A percentile compares a stretch with the other conserved stretches of the same genome.
Conservation (phyloP, 2,797 vertebrate species). For the Amblyopsis hoosieri region DNA sequence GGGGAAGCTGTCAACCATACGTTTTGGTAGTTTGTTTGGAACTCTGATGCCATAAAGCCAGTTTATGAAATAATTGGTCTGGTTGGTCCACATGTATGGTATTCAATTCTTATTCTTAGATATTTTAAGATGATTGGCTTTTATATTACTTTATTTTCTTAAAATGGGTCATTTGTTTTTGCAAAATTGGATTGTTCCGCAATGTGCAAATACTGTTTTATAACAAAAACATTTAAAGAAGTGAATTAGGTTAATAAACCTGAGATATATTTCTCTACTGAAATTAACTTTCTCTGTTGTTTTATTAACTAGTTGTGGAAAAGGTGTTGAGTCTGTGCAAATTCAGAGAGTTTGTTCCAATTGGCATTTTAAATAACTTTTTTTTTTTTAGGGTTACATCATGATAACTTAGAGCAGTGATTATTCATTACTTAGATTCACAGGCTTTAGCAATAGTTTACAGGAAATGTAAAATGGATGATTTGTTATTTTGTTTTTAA, state of each 20-base stretch:
- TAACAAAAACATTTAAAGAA: constrained; percentile 57
- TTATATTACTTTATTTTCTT: constrained; percentile 10
- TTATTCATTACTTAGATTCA: constrained; percentile 5
- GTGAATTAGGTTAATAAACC: constrained; percentile 66
- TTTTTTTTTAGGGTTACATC: constrained; percentile 14
- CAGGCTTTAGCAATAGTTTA: constrained; percentile 18
- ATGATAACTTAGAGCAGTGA: constrained; percentile 13
- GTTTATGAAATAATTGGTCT: not conserved
- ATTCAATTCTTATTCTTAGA: too few relatives aligned
- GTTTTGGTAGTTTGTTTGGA: not conserved
- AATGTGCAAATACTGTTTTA: constrained; percentile 71
- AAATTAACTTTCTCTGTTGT: constrained; percentile 24
- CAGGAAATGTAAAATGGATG: constrained; percentile 4
- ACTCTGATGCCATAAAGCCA: not conserved
- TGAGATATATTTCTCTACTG: constrained; percentile 74
- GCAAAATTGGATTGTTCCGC: constrained; percentile 31
- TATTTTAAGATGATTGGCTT: too few relatives aligned
- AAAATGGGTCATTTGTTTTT: too few relatives aligned
- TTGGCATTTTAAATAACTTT: not conserved
- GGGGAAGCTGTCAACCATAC: too few relatives aligned
- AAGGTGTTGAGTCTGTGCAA: not conserved
- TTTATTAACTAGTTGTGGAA: not conserved
- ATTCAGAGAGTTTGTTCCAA: not conserved
- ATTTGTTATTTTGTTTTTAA: not conserved
- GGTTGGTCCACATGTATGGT: constrained; percentile 10